A percentile compares a stretch with the other conserved stretches of the same genome.
Conservation (phyloP, 2,797 vertebrate genomes). For the Pseudocheirus occidentalis region DNA sequence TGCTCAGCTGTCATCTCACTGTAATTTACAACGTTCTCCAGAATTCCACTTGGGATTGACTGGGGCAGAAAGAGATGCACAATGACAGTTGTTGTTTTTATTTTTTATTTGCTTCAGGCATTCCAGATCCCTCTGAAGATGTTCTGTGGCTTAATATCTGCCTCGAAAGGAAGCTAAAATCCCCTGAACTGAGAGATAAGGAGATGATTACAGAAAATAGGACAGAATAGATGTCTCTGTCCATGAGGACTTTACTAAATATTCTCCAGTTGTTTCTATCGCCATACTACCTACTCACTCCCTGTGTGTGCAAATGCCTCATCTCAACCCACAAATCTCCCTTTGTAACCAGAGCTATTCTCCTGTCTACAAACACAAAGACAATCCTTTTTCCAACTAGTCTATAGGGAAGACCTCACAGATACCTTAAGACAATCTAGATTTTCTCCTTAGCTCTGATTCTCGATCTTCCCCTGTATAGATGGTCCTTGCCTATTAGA, state of each 20-base stretch:
- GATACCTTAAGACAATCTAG: background rate
- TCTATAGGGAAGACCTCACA: background rate
- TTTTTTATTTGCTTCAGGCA: constrained; percentile 15
- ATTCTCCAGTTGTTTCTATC: background rate
- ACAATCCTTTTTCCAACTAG: background rate
- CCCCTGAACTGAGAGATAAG: background rate
- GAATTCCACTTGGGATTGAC: background rate
- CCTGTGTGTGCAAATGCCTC: background rate
- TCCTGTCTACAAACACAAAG: background rate
- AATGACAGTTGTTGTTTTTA: constrained; percentile 14
- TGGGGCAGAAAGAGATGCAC: rapidly evolving
- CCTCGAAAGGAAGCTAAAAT: constrained; percentile 13
- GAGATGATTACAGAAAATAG: background rate
- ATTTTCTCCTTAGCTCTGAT: background rate
- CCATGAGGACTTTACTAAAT: rapidly evolving
- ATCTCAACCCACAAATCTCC: background rate
- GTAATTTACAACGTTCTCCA: background rate
- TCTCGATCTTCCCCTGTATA: background rate
- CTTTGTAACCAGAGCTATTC: background rate
- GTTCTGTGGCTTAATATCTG: constrained; percentile 40
- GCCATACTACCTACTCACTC: background rate
- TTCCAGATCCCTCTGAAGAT: constrained; percentile 38
- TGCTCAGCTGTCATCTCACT: constrained; percentile 60
- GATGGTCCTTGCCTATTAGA: background rate
- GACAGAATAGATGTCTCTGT: background rate